Evolutionary conservation across 1,140 invertebrate genomes (phyloP).

Genomic region (Drosophila tristis): DNA sequence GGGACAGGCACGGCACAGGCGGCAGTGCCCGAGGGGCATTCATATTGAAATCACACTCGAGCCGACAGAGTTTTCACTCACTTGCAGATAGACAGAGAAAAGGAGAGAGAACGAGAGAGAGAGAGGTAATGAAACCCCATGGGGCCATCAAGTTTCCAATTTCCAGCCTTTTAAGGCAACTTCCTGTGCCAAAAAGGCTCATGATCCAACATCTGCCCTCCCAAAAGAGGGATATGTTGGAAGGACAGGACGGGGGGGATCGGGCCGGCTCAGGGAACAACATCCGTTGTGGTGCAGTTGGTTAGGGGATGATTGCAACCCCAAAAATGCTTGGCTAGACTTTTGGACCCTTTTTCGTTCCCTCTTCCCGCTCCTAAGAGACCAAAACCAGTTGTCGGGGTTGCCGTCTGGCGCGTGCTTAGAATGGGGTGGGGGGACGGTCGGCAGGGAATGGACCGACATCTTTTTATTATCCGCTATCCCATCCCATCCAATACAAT

Average conservation of each 20-base stretch:
- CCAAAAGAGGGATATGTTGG: slow-evolving; percentile 15
- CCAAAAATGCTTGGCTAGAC: slow-evolving; percentile 25
- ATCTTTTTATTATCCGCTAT: slow-evolving; percentile 31
- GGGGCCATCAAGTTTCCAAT: slow-evolving; percentile 8
- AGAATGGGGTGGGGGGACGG: slow-evolving; percentile 27
- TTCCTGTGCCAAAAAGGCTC: slow-evolving; percentile 55
- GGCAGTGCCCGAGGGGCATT: too few relatives aligned
- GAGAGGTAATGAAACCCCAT: too few relatives aligned
- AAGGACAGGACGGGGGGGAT: slow-evolving; percentile 32
- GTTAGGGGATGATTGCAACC: slow-evolving; percentile 55
- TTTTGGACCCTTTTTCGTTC: slow-evolving; percentile 33
- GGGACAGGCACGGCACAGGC: too few relatives aligned
- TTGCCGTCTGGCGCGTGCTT: slow-evolving; percentile 68
- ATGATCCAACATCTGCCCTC: slow-evolving; percentile 51
- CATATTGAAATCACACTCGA: too few relatives aligned
- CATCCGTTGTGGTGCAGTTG: neutral
- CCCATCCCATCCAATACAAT: slow-evolving; percentile 23
- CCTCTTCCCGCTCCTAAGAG: slow-evolving; percentile 6
- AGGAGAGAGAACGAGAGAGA: too few relatives aligned
- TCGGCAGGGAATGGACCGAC: slow-evolving; percentile 6
- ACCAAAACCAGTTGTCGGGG: slow-evolving; percentile 48
- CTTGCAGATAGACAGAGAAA: neutral
- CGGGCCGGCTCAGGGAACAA: neutral
- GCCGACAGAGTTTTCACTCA: slow-evolving; percentile 7
- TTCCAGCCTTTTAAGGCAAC: slow-evolving; percentile 42